These are phyloP conservation scores for Clarias gariepinus DNA, from an alignment of 2,113 vertebrate species.

Conservation along the genomic window DNA sequence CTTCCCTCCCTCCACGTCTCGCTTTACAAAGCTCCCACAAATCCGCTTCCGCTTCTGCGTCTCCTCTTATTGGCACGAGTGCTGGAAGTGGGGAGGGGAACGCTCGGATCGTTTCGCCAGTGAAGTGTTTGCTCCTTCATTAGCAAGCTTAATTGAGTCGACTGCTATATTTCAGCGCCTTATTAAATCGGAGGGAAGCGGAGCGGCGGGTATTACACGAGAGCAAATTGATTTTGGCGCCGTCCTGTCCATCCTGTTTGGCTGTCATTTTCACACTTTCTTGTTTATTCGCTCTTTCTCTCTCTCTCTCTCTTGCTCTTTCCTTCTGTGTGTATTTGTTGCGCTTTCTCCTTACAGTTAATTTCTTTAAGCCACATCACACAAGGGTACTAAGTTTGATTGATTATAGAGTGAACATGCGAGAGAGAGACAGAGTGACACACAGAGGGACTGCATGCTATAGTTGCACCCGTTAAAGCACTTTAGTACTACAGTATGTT, in stretches of 20 bases:
- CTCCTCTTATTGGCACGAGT: slow-evolving; percentile 30
- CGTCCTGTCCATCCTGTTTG: slow-evolving; percentile 61
- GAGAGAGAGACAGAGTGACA: background rate
- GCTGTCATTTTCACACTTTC: slow-evolving; percentile 47
- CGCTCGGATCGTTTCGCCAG: slow-evolving; percentile 65
- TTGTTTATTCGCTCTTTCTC: slow-evolving; percentile 28
- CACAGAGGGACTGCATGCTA: background rate
- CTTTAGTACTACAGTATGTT: background rate
- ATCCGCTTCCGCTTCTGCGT: slow-evolving; percentile 18
- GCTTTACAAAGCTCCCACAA: slow-evolving; percentile 12
- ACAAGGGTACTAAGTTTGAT: background rate
- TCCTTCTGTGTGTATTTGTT: background rate
- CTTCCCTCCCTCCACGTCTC: background rate
- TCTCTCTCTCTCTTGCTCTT: background rate
- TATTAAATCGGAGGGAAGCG: slow-evolving; percentile 69
- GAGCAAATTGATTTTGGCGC: slow-evolving; percentile 70
- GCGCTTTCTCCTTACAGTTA: background rate
- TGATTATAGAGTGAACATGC: background rate
- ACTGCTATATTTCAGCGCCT: slow-evolving; percentile 66
- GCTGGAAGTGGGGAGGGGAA: background rate
- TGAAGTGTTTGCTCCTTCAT: slow-evolving; percentile 68
- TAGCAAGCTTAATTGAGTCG: slow-evolving; percentile 65
- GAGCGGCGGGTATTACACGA: slow-evolving; percentile 64
- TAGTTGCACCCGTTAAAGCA: background rate
- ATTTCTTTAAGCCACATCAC: background rate